phyloP scores from a whole-genome alignment of 2,888 invertebrate genomes.

The Dryobotodes eremita region DNA sequence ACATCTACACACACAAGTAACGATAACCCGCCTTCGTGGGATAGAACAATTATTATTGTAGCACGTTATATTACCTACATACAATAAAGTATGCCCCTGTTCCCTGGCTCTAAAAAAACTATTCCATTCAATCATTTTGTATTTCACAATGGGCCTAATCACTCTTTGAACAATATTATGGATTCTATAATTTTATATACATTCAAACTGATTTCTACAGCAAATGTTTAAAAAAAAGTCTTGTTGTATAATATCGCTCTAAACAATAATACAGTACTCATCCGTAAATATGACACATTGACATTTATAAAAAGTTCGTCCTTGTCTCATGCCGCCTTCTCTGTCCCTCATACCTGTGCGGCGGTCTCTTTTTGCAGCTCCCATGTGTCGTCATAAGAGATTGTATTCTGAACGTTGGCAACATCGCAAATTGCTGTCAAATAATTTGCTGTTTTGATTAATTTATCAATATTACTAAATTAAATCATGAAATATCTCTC shows the following conservation, averaged over 20 bases:
- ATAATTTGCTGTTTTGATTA: too few relatives aligned
- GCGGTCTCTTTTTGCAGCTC: not conserved
- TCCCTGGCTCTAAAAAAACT: not conserved
- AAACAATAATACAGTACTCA: not conserved
- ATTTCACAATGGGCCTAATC: not conserved
- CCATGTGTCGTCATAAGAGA: not conserved
- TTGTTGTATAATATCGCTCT: not conserved
- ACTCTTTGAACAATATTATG: not conserved
- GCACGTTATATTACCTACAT: too few relatives aligned
- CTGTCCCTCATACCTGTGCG: not conserved
- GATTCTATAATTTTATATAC: not conserved
- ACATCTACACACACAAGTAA: too few relatives aligned
- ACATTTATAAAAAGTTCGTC: not conserved
- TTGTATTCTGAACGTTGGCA: too few relatives aligned
- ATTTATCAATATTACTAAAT: too few relatives aligned
- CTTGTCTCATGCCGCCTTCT: not conserved
- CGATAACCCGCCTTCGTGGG: too few relatives aligned
- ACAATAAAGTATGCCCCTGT: too few relatives aligned
- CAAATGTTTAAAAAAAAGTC: not conserved
- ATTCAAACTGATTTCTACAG: not conserved
- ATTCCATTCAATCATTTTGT: not conserved
- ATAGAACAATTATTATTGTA: too few relatives aligned
- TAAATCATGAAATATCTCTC: too few relatives aligned
- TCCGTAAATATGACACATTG: not conserved
- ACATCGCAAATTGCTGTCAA: too few relatives aligned